Base-by-base conservation (phyloP, 92 coral and sea anemone species). In the Diadumene lineata region DNA sequence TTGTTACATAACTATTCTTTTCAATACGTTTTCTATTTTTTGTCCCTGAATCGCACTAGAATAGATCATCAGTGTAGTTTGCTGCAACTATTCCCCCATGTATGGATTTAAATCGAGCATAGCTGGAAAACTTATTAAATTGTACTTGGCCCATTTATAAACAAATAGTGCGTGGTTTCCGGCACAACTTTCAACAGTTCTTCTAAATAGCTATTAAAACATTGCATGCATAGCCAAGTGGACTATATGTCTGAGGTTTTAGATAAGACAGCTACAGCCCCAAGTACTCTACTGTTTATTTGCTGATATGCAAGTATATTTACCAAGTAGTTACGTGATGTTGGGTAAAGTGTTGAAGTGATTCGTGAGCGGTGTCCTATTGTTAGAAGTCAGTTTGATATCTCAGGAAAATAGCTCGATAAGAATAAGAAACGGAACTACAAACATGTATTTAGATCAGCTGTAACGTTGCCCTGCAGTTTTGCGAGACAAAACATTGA, bases 371-470 rank as follows among this genome's bases (percentile, higher is more conserved):
- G 38, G 31, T 19, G 33, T 72, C 66, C 64, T 50, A 76, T 64
- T 66, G 70, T 66, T 60, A 24, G 34, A 16, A 23, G 34, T 30
- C 73, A 50, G 70, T 76, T 18, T 50, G 79, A 74, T 74, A 61
- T 23, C 21, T n/a, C 56, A 53, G 60, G 68, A 31, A 73, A 73
- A 73, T 53, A 55, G 27, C 15, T 16, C 10, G 78, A 73, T 73
- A 73, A 73, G 68, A 73, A 43, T 34, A 21, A 73, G 76, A 55
- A 73, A 73, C 78, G 66, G 78, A 73, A 57, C 78, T 57, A 16
- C 11, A 15, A 31, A 70, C 61, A 70, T 60, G 75, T 51, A 70
- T 70, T 50, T 51, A 28, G 63, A 23, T 70, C 75, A 51, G 75
- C 75, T 70, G 75, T 53, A 34, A 60, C 75, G 43, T 70, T 28